Percentiles rank a stretch among this genome's conserved stretches.
phyloP scores from a whole-genome alignment of 2,888 invertebrate species.

The Athetis lepigone region DNA sequence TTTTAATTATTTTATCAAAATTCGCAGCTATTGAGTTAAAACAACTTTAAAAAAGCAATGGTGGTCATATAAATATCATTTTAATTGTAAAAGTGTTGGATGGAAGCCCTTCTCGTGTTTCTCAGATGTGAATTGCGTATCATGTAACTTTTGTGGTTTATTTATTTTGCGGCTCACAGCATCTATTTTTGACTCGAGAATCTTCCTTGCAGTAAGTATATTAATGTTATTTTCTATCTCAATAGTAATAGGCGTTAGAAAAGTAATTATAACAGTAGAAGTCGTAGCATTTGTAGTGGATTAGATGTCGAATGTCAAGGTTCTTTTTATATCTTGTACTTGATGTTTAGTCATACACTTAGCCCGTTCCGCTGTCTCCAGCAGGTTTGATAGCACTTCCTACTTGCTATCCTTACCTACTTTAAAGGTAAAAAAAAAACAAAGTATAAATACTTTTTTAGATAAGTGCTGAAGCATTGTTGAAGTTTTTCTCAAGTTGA shows the following conservation, averaged over 20 bases:
- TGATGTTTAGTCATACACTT: conserved; percentile 7
- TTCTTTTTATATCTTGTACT: conserved; percentile 54
- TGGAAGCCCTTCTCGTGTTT: conserved; percentile 72
- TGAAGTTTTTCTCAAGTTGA: conserved; percentile 1
- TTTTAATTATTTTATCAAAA: conserved; percentile 43
- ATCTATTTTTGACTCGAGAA: conserved; percentile 82
- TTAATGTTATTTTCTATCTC: conserved; percentile 29
- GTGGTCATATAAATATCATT: conserved; percentile 56
- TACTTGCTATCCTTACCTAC: neutral
- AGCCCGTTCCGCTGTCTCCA: conserved; percentile 10
- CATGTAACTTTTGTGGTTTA: conserved; percentile 87
- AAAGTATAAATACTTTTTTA: neutral
- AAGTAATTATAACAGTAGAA: conserved; percentile 8
- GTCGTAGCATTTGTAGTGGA: conserved; percentile 30
- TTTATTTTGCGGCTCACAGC: conserved; percentile 82
- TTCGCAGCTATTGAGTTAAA: conserved; percentile 61
- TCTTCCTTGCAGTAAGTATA: conserved; percentile 75
- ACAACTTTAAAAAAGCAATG: conserved; percentile 58
- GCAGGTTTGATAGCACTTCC: conserved; percentile 21
- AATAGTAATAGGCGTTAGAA: conserved; percentile 13
- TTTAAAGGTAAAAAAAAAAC: neutral
- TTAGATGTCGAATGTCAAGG: conserved; percentile 77
- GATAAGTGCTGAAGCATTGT: too few relatives aligned
- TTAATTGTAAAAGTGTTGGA: conserved; percentile 56
- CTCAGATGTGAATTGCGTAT: conserved; percentile 76